A percentile compares a stretch with the other conserved stretches of the same genome.
These are phyloP conservation scores for Dasyornis broadbenti DNA, from an alignment of 2,113 vertebrate species.

Conservation along the genomic window DNA sequence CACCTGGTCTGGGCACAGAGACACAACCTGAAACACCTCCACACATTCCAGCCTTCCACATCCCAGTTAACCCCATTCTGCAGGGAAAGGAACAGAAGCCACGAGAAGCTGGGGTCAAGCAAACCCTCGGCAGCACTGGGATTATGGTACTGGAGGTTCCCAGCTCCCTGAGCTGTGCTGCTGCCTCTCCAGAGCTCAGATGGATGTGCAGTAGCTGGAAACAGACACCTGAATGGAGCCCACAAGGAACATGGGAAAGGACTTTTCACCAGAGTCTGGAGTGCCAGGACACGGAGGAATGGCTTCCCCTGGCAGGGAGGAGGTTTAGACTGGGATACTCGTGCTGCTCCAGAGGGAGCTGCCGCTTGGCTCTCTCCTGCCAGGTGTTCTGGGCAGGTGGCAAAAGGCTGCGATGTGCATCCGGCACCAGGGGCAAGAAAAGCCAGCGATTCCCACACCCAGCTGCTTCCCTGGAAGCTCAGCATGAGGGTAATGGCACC, in stretches of 20 bases:
- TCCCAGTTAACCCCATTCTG: not conserved
- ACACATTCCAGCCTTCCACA: not conserved
- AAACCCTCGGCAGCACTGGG: not conserved
- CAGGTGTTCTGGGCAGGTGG: not conserved
- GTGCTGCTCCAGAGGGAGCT: not conserved
- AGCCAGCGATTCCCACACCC: accelerated
- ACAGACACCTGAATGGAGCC: not conserved
- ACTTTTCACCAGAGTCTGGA: not conserved
- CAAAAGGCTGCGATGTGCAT: accelerated
- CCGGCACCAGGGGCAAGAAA: accelerated
- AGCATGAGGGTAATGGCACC: accelerated
- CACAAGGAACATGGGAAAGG: not conserved
- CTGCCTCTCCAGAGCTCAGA: not conserved
- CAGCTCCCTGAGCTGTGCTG: not conserved
- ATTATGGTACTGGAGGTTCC: not conserved
- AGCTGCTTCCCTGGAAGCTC: not conserved
- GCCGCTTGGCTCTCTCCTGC: not conserved
- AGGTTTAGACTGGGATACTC: not conserved
- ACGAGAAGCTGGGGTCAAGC: accelerated
- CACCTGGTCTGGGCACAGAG: not conserved
- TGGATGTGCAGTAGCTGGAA: not conserved
- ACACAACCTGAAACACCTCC: not conserved
- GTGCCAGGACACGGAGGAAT: not conserved
- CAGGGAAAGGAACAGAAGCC: not conserved
- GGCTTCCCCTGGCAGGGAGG: not conserved